phyloP scores from a whole-genome alignment of 2,113 vertebrate species.

The Scartelaos histophorus region DNA sequence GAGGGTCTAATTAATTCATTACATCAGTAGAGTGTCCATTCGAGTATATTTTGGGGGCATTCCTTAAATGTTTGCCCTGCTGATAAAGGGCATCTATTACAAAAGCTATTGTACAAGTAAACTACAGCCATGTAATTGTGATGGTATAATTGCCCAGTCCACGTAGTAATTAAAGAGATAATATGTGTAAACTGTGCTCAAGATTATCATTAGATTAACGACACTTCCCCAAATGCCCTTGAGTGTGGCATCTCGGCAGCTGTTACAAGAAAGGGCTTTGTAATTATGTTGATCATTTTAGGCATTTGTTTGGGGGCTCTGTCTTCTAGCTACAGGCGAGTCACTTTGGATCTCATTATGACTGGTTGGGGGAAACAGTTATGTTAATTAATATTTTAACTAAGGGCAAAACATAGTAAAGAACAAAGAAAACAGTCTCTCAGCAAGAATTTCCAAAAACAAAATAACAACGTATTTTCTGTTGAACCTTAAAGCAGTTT shows the following conservation, averaged over 20 bases:
- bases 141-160: constrained; percentile 61
- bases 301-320: constrained; percentile 42
- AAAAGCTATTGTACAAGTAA: constrained; percentile 54
- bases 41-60: constrained; percentile 38
- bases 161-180: constrained; percentile 67
- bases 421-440: background rate
- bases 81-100: constrained; percentile 56
- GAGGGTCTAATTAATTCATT: constrained; percentile 61
- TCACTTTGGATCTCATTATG: constrained; percentile 43
- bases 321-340: constrained; percentile 41
- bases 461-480: background rate
- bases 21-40: constrained; percentile 42
- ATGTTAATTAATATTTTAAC: constrained; percentile 36
- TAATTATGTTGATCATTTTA: constrained; percentile 57
- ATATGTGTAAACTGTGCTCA: constrained; percentile 67
- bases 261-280: constrained; percentile 55
- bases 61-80: constrained; percentile 12
- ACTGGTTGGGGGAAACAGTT: constrained; percentile 11
- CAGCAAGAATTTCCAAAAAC: constrained; percentile 14
- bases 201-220: constrained; percentile 74
- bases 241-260: constrained; percentile 64
- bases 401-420: constrained; percentile 11
- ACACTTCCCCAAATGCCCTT: constrained; percentile 66
- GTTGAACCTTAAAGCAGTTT: background rate
- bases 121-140: constrained; percentile 66